phyloP scores from a whole-genome alignment of 1,140 invertebrate species.

The Hycleus cichorii region DNA sequence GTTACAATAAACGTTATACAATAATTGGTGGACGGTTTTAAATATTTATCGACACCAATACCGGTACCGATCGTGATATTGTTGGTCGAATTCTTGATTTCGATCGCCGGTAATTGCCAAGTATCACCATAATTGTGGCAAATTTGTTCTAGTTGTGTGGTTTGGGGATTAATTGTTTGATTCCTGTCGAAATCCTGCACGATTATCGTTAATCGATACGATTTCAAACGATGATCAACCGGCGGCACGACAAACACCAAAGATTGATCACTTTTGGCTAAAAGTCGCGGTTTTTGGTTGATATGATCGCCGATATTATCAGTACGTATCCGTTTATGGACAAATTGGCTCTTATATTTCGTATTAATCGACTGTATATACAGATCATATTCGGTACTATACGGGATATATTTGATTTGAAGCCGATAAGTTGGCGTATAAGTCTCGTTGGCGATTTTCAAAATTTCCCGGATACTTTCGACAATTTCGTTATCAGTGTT shows the following conservation, averaged over 20 bases:
- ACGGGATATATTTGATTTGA: constrained; percentile 30
- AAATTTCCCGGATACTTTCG: constrained; percentile 22
- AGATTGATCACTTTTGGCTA: constrained; percentile 18
- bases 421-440: constrained; percentile 25
- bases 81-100: constrained; percentile 23
- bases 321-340: constrained; percentile 16
- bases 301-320: constrained; percentile 27
- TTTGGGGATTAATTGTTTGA: constrained; percentile 7
- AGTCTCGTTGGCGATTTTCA: constrained; percentile 19
- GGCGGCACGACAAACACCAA: constrained; percentile 23
- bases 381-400: constrained; percentile 23
- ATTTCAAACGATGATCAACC: constrained; percentile 21
- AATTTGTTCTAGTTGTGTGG: constrained; percentile 13
- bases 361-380: constrained; percentile 26
- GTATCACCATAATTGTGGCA: constrained; percentile 25
- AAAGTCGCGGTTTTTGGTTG: constrained; percentile 25
- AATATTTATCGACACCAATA: constrained; percentile 5
- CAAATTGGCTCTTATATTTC: constrained; percentile 24
- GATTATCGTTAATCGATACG: constrained; percentile 19
- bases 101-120: constrained; percentile 25
- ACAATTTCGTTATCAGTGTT: constrained; percentile 20
- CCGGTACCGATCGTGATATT: constrained; percentile 20
- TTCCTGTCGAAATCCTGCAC: constrained; percentile 28
- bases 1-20: constrained; percentile 31
- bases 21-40: constrained; percentile 27